Evolutionary conservation across 2,888 invertebrate genomes (phyloP).

Genomic region (Acrocera orbiculus): DNA sequence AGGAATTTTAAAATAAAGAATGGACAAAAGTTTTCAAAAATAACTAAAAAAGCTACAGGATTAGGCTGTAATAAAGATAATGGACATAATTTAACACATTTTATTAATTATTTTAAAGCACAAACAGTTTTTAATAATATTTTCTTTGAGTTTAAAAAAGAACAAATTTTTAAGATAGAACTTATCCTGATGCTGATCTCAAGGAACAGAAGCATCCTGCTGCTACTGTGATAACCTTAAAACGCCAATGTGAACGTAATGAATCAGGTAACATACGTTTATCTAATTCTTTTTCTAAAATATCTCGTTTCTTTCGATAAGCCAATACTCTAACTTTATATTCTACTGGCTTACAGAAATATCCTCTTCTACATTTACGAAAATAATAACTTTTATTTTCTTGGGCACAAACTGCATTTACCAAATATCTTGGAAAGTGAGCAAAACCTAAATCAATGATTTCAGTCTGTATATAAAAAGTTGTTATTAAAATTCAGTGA

Average conservation of each 20-base stretch:
- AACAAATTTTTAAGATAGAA: no score
- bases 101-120: no score
- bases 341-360: slow-evolving; percentile 25
- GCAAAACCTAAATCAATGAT: slow-evolving; percentile 23
- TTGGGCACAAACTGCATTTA: slow-evolving; percentile 25
- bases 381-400: slow-evolving; percentile 16
- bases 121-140: no score
- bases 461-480: slow-evolving; percentile 19
- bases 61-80: no score
- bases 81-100: no score
- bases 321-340: slow-evolving; percentile 27
- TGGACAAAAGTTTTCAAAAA: no score
- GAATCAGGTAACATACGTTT: slow-evolving; percentile 18
- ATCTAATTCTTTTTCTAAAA: slow-evolving; percentile 17
- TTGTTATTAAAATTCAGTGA: neutral
- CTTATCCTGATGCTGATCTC: no score
- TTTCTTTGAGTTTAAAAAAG: no score
- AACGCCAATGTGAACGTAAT: slow-evolving; percentile 22
- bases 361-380: slow-evolving; percentile 20
- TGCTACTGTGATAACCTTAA: slow-evolving; percentile 25
- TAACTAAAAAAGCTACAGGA: no score
- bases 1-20: no score
- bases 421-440: slow-evolving; percentile 25
- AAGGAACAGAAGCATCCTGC: slow-evolving; percentile 29
- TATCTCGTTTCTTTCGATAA: slow-evolving; percentile 15